These are phyloP conservation scores for Menura novaehollandiae DNA, from an alignment of 2,113 vertebrate species.

Conservation along the genomic window DNA sequence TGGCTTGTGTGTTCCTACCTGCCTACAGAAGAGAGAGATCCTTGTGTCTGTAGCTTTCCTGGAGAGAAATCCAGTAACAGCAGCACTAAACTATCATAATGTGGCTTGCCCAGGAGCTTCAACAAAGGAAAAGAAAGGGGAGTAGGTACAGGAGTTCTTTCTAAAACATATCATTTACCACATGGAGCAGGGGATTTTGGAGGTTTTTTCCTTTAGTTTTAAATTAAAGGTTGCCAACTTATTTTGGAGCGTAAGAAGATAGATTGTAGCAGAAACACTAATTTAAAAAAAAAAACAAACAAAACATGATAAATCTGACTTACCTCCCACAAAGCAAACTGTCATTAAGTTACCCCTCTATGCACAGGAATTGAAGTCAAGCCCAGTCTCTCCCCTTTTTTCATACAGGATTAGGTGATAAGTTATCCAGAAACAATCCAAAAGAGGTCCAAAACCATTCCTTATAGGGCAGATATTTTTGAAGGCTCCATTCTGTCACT, in stretches of 20 bases:
- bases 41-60: not conserved
- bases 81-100: not conserved
- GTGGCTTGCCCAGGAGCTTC: not conserved
- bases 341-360: not conserved
- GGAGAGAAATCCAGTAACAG: not conserved
- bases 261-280: not conserved
- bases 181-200: not conserved
- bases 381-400: constrained; percentile 35
- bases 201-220: not conserved
- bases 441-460: constrained; percentile 19
- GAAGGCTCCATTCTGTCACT: not conserved
- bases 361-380: constrained; percentile 25
- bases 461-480: not conserved
- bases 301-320: not conserved
- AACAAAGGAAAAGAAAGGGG: not conserved
- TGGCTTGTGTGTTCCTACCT: not conserved
- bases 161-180: not conserved
- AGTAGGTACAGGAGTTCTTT: not conserved
- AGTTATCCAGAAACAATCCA: constrained; percentile 33
- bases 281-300: not conserved
- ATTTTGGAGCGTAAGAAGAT: not conserved
- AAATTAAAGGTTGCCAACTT: not conserved
- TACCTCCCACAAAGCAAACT: constrained; percentile 47
- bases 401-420: constrained; percentile 37
- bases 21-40: not conserved